phyloP scores from a whole-genome alignment of 1,140 invertebrate genomes.

The Trialeurodes vaporariorum region DNA sequence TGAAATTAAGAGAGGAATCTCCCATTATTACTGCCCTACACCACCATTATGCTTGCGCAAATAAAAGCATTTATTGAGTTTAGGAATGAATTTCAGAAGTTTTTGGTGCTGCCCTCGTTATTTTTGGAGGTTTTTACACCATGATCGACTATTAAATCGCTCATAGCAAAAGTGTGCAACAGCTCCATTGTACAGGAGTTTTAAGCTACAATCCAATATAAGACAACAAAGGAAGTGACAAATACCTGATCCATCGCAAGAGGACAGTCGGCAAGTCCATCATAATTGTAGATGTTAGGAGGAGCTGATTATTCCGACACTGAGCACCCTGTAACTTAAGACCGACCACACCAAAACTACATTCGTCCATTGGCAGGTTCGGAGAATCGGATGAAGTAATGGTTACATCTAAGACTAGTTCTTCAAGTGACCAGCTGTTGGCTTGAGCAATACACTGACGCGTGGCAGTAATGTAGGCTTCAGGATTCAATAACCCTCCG shows the following conservation, averaged over 20 bases:
- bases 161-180: no score
- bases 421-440: slow-evolving; percentile 87
- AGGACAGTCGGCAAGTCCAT: slow-evolving; percentile 81
- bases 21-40: no score
- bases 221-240: no score
- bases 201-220: no score
- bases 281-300: slow-evolving; percentile 88
- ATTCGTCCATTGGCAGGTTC: slow-evolving; percentile 46
- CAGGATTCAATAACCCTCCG: slow-evolving; percentile 91
- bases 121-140: no score
- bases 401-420: slow-evolving; percentile 80
- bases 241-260: slow-evolving; percentile 71
- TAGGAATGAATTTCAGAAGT: no score
- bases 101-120: no score
- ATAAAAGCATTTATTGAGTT: no score
- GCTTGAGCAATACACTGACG: slow-evolving; percentile 93
- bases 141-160: no score
- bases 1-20: no score
- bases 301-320: slow-evolving; percentile 77
- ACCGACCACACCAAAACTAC: slow-evolving; percentile 69
- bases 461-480: slow-evolving; percentile 98
- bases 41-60: no score
- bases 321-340: slow-evolving; percentile 91
- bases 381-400: slow-evolving; percentile 35
- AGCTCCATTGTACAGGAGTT: no score